Evolutionary conservation across 2,113 vertebrate genomes (phyloP).

Genomic region (Poecile atricapillus): DNA sequence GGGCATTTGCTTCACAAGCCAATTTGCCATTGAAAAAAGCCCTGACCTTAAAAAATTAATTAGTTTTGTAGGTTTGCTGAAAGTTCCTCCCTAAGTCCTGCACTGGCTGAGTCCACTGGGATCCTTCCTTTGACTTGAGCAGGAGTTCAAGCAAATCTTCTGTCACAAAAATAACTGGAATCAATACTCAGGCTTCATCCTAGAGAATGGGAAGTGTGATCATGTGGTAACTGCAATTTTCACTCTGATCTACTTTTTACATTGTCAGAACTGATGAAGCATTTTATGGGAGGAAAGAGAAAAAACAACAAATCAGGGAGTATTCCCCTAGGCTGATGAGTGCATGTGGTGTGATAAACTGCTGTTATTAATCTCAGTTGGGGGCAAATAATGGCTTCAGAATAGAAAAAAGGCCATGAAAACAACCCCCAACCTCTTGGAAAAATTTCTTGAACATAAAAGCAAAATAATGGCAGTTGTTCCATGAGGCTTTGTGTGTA

Average conservation of each 20-base stretch:
- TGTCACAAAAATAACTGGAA: not conserved
- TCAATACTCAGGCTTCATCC: not conserved
- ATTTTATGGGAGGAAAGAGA: slow-evolving; percentile 18
- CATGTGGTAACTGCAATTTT: not conserved
- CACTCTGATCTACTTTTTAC: not conserved
- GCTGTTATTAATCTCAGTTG: not conserved
- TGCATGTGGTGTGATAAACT: slow-evolving; percentile 3
- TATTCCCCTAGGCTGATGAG: not conserved
- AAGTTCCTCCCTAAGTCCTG: not conserved
- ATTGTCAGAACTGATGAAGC: slow-evolving; percentile 17
- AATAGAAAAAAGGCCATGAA: not conserved
- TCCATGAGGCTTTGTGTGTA: not conserved
- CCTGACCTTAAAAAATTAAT: not conserved
- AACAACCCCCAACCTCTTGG: not conserved
- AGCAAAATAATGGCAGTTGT: not conserved
- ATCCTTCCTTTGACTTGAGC: not conserved
- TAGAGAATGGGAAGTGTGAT: not conserved
- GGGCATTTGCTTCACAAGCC: not conserved
- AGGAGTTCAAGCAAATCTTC: not conserved
- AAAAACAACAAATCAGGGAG: not conserved
- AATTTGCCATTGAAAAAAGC: not conserved
- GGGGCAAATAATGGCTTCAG: not conserved
- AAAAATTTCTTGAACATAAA: not conserved
- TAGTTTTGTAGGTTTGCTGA: not conserved
- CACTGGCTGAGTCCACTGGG: not conserved